These are phyloP conservation scores for Poeciliopsis occidentalis DNA, from an alignment of 2,113 vertebrate species.

Conservation along the genomic window DNA sequence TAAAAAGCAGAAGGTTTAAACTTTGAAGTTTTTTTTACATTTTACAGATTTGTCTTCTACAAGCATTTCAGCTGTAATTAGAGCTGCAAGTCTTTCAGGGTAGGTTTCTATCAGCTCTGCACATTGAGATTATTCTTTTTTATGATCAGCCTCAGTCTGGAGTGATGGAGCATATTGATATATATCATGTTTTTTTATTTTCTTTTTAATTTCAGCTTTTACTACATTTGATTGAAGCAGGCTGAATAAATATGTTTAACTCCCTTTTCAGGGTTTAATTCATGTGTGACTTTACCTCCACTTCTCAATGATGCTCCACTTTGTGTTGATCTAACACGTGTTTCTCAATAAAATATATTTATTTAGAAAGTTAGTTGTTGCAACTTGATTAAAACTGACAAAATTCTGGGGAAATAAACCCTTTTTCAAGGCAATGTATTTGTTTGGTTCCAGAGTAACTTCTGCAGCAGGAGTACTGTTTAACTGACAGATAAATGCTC, in stretches of 20 bases:
- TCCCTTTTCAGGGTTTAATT: no score
- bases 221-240: no score
- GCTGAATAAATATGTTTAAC: no score
- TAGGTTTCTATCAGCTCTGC: neutral
- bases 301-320: neutral
- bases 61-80: neutral
- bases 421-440: neutral
- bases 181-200: no score
- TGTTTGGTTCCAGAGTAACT: conserved; percentile 9
- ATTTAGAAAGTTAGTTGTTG: neutral
- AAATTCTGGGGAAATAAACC: neutral
- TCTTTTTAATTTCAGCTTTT: no score
- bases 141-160: neutral
- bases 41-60: neutral
- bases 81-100: neutral
- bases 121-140: neutral
- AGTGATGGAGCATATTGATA: neutral
- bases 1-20: conserved; percentile 19
- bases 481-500: conserved; percentile 13
- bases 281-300: neutral
- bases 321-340: neutral
- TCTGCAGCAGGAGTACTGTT: conserved; percentile 4
- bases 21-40: conserved; percentile 2
- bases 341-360: neutral
- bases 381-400: neutral